These are phyloP conservation scores for Agonopterix heracliana DNA, from an alignment of 2,888 invertebrate genomes.

Conservation along the genomic window DNA sequence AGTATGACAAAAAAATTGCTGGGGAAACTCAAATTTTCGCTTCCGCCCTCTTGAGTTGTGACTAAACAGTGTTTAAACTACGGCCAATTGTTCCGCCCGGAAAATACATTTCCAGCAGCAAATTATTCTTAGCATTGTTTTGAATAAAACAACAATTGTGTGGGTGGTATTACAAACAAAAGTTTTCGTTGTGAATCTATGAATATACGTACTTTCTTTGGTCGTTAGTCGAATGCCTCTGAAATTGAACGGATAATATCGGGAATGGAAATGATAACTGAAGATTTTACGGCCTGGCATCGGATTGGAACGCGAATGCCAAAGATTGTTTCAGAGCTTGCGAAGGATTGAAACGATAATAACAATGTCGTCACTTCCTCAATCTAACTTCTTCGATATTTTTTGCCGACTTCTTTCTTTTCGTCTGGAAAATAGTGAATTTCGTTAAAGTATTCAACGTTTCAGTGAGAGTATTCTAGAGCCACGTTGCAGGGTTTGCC, in stretches of 20 bases:
- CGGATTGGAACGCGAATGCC: constrained; percentile 38
- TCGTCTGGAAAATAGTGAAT: neutral
- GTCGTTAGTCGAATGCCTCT: constrained; percentile 3
- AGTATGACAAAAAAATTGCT: constrained; percentile 65
- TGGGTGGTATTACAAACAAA: neutral
- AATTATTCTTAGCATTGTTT: constrained; percentile 29
- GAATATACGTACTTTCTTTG: neutral
- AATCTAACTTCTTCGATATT: constrained; percentile 69
- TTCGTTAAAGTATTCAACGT: too few relatives aligned
- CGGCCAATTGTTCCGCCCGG: constrained; percentile 53
- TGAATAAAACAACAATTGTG: constrained; percentile 2
- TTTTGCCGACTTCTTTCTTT: constrained; percentile 31
- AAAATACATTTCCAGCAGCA: constrained; percentile 35
- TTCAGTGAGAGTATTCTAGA: too few relatives aligned
- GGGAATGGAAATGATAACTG: constrained; percentile 55
- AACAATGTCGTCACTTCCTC: constrained; percentile 71
- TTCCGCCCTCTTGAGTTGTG: constrained; percentile 56
- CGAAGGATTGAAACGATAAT: constrained; percentile 63
- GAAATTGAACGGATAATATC: constrained; percentile 38
- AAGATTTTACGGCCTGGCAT: constrained; percentile 55
- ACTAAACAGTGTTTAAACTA: constrained; percentile 51
- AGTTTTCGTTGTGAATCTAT: neutral
- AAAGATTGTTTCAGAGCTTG: constrained; percentile 61
- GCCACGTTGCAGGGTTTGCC: too few relatives aligned
- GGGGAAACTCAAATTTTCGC: constrained; percentile 55